phyloP scores from a whole-genome alignment of 2,797 vertebrate genomes.

The Acipenser transmontanus region DNA sequence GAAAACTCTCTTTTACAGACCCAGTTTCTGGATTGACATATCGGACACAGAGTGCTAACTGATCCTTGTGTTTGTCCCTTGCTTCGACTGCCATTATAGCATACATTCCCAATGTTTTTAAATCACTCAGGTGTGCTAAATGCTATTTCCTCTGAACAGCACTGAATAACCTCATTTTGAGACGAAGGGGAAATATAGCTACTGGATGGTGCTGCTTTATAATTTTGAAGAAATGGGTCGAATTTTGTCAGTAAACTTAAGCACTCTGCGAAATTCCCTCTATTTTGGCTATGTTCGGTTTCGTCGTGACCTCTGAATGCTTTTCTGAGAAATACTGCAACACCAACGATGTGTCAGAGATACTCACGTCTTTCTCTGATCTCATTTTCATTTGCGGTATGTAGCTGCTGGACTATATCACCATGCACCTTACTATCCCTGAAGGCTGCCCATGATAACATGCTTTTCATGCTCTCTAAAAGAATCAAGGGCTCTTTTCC shows the following conservation, averaged over 20 bases:
- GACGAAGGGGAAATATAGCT: no score
- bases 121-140: no score
- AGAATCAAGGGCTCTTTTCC: conserved; percentile 18
- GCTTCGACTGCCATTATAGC: no score
- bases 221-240: conserved; percentile 16
- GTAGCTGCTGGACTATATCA: conserved; percentile 14
- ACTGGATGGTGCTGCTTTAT: background rate
- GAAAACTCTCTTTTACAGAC: no score
- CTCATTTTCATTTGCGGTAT: conserved; percentile 10
- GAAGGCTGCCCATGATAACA: conserved; percentile 15
- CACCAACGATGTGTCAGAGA: conserved; percentile 13
- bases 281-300: conserved; percentile 14
- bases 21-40: no score
- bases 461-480: conserved; percentile 17
- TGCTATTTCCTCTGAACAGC: no score
- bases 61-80: no score
- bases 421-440: conserved; percentile 16
- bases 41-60: no score
- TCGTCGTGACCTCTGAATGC: conserved; percentile 13
- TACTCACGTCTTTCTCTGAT: conserved; percentile 20
- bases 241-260: conserved; percentile 19
- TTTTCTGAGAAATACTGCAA: conserved; percentile 11
- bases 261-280: conserved; percentile 17
- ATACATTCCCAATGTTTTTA: no score
- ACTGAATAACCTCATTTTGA: no score